These are phyloP conservation scores for Gopherus flavomarginatus DNA, from an alignment of 2,113 vertebrate species.

Conservation along the genomic window DNA sequence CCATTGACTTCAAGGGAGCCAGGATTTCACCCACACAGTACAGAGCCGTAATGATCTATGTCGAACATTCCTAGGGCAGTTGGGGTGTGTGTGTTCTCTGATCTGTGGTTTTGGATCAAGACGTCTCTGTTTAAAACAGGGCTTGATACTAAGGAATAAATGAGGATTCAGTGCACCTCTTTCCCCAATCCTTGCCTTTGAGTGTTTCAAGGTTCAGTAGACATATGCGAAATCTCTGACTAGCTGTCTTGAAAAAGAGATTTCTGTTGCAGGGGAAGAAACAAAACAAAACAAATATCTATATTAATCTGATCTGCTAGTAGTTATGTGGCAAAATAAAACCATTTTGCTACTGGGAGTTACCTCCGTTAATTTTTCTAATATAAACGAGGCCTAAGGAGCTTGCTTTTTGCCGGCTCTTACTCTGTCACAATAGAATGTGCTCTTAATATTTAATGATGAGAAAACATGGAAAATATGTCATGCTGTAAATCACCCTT, in stretches of 20 bases:
- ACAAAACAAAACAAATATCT: neutral
- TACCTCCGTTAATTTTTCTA: constrained; percentile 65
- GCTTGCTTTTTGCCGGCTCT: constrained; percentile 72
- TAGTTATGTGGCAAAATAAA: constrained; percentile 54
- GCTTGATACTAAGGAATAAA: neutral
- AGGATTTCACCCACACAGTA: neutral
- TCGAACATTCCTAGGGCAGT: neutral
- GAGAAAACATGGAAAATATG: constrained; percentile 75
- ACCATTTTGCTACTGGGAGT: constrained; percentile 36
- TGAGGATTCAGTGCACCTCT: neutral
- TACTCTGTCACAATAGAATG: constrained; percentile 58
- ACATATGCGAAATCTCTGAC: neutral
- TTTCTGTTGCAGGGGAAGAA: neutral
- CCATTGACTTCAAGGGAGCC: rapidly evolving
- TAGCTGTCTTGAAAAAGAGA: neutral
- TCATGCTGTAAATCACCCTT: constrained; percentile 66
- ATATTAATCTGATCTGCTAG: constrained; percentile 30
- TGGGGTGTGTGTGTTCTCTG: neutral
- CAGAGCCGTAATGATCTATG: neutral
- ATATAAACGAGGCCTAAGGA: constrained; percentile 57
- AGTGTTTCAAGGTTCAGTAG: neutral
- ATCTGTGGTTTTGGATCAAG: neutral
- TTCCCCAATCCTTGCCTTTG: rapidly evolving
- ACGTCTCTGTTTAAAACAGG: neutral
- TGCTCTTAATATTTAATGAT: constrained; percentile 76